Conservation (phyloP, 2,113 vertebrate species). For the Mugil cephalus region DNA sequence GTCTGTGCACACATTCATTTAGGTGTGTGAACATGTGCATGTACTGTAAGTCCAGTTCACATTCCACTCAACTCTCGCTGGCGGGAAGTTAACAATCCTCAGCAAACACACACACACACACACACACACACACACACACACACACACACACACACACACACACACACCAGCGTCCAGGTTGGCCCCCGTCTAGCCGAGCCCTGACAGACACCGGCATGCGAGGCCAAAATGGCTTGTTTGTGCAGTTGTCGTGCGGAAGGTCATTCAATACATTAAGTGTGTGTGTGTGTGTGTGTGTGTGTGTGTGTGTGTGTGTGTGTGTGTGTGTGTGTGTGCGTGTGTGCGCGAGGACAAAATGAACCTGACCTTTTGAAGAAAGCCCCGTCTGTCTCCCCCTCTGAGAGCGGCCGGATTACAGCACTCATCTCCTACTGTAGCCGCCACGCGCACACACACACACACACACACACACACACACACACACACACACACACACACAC, state of each 20-base stretch:
- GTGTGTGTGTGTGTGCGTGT: slow-evolving; percentile 31
- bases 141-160: slow-evolving; percentile 22
- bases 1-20: slow-evolving; percentile 47
- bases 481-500: slow-evolving; percentile 15
- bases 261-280: slow-evolving; percentile 51
- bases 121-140: slow-evolving; percentile 24
- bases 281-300: no score
- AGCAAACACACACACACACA: slow-evolving; percentile 24
- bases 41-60: slow-evolving; percentile 52
- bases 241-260: slow-evolving; percentile 76
- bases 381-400: slow-evolving; percentile 30
- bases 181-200: slow-evolving; percentile 22
- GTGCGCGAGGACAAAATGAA: slow-evolving; percentile 56
- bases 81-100: slow-evolving; percentile 34
- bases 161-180: slow-evolving; percentile 5
- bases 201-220: slow-evolving; percentile 47
- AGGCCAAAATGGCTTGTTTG: slow-evolving; percentile 63
- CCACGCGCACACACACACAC: slow-evolving; percentile 9
- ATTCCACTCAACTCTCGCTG: slow-evolving; percentile 54
- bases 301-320: no score
- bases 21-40: slow-evolving; percentile 55
- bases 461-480: slow-evolving; percentile 2
- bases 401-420: slow-evolving; percentile 62
- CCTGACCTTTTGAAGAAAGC: slow-evolving; percentile 79
- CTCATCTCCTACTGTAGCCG: slow-evolving; percentile 61